These are phyloP conservation scores for Accipiter virgatus DNA, from an alignment of 2,113 vertebrate species.

Conservation along the genomic window DNA sequence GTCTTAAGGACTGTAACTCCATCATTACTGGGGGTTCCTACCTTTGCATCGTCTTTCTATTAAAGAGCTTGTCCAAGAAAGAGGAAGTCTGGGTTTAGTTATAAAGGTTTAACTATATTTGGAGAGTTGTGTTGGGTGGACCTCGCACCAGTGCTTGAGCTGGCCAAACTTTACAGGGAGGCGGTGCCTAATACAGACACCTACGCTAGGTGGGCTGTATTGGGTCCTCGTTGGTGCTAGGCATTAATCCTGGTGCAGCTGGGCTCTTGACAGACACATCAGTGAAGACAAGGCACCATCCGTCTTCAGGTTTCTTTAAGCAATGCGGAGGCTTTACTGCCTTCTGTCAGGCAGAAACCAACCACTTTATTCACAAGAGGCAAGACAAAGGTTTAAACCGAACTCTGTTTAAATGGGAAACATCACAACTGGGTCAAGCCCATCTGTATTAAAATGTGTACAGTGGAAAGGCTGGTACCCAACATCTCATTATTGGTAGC, in stretches of 20 bases:
- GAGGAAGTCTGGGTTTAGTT: not conserved
- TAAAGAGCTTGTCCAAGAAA: not conserved
- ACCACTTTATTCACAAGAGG: not conserved
- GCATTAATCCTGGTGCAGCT: not conserved
- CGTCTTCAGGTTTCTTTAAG: not conserved
- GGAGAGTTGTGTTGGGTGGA: not conserved
- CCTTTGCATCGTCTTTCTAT: not conserved
- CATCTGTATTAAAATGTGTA: not conserved
- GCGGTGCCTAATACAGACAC: not conserved
- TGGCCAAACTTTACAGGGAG: not conserved
- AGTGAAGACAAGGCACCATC: not conserved
- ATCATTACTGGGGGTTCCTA: not conserved
- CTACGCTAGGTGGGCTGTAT: fast-evolving
- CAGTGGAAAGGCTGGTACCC: not conserved
- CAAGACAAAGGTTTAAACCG: not conserved
- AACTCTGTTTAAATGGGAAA: not conserved
- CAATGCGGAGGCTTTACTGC: not conserved
- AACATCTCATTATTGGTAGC: not conserved
- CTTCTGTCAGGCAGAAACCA: not conserved
- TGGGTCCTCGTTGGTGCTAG: fast-evolving
- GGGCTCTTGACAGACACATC: not conserved
- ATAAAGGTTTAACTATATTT: not conserved
- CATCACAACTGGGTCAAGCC: not conserved
- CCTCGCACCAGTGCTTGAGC: fast-evolving
- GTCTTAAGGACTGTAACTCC: not conserved